Percentiles rank a stretch among this genome's conserved stretches.
Conservation (phyloP, 2,113 vertebrate species). For the Macaca mulatta region DNA sequence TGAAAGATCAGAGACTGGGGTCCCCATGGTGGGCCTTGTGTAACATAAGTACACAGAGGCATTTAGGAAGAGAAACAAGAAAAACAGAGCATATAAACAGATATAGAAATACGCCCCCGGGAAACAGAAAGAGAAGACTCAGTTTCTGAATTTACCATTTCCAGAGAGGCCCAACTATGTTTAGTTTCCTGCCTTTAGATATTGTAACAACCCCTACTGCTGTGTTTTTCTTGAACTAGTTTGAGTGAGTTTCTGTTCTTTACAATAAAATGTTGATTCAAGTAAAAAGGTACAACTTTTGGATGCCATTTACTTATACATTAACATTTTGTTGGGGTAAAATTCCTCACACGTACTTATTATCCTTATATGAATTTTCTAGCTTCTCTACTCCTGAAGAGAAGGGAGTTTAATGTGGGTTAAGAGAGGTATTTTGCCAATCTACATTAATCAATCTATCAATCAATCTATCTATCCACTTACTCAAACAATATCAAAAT, state of each 20-base stretch:
- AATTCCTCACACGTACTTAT: neutral
- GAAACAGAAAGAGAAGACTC: neutral
- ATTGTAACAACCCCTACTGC: fast-evolving
- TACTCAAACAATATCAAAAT: neutral
- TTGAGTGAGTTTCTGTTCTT: neutral
- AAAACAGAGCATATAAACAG: neutral
- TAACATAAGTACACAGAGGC: neutral
- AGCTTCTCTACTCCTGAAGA: neutral
- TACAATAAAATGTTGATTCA: neutral
- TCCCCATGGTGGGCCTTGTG: too few species aligned
- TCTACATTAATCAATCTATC: neutral
- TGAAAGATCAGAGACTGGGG: neutral
- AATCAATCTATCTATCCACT: too few species aligned
- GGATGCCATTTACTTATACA: neutral
- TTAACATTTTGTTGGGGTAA: neutral
- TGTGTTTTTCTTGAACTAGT: neutral
- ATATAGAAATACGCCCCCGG: neutral
- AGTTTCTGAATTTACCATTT: neutral
- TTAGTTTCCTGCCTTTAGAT: neutral
- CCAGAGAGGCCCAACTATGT: neutral
- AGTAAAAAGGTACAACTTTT: neutral
- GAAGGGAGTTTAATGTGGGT: neutral
- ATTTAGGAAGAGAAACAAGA: neutral
- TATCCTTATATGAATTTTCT: neutral
- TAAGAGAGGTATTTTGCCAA: neutral